Evolutionary conservation across 2,797 vertebrate species (phyloP), one percentile per base, ranked within the genome.

Genomic region (Pyrrhura leucotis): DNA sequence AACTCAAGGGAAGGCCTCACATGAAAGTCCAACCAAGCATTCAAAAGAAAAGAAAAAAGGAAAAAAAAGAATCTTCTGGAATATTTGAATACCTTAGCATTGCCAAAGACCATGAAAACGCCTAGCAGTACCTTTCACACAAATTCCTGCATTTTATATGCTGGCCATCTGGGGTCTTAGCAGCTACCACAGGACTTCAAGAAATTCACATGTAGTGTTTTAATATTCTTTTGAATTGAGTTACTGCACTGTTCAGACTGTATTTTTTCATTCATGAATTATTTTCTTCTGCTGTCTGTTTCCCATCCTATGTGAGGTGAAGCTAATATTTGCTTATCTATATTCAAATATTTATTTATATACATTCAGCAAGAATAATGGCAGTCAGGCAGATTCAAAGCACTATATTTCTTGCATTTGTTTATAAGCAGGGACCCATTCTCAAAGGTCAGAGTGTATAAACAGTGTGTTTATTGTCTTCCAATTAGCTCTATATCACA

Each of bases 301-400:
- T 88, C 90, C 54, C 31, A 87, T 39, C 56, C 93, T 7, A 0
- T 67, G n/a, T 68, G n/a, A 95, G 95, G 61, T 3, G 17, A 76
- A 25, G 35, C 28, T 91, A 97, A 53, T 90, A 81, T 93, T 94
- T 96, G 82, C 71, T 89, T 89, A 85, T 85, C 78, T 94, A 23
- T 7, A 61, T 80, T 85, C 58, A 94, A 37, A 87, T 96, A 88
- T 96, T 95, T 96, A 88, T 91, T 92, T 94, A 66, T 85, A 58
- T 66, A 7, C 9, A 42, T 61, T 44, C 85, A 79, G 72, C 61
- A 84, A 78, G 40, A 42, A 42, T 42, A 42, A 18, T 42, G 40
- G 40, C 40, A 42, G 17, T 18, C 40, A 42, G 40, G 40, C 40
- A 42, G 40, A 42, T 42, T 42, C 61, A 84, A 78, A 94, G 44